These are phyloP conservation scores for Rhaphigaster nebulosa DNA, from an alignment of 2,888 invertebrate genomes.

Conservation along the genomic window DNA sequence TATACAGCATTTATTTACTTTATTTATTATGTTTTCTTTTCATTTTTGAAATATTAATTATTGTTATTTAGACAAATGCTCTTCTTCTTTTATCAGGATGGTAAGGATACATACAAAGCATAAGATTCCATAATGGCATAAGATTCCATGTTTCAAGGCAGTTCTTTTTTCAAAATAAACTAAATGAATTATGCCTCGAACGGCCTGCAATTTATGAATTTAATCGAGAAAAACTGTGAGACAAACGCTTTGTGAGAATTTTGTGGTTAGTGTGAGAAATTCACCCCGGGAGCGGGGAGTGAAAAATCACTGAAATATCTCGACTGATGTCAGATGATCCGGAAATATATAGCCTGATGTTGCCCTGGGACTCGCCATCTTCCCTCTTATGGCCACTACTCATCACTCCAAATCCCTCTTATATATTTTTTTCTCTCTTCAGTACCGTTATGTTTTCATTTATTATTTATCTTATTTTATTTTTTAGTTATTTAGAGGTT, in stretches of 20 bases:
- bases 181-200: background rate
- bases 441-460: background rate
- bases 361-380: slow-evolving; percentile 2
- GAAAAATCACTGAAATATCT: slow-evolving; percentile 35
- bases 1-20: too few relatives aligned
- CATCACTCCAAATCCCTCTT: slow-evolving; percentile 48
- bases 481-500: background rate
- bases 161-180: background rate
- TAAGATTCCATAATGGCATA: too few relatives aligned
- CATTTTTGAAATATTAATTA: too few relatives aligned
- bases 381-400: slow-evolving; percentile 39
- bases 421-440: background rate
- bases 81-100: too few relatives aligned
- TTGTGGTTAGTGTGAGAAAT: background rate
- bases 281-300: background rate
- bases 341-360: slow-evolving; percentile 34
- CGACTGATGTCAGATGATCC: slow-evolving; percentile 48
- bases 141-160: background rate
- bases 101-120: too few relatives aligned
- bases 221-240: background rate
- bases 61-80: too few relatives aligned
- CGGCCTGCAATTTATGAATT: background rate
- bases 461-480: background rate
- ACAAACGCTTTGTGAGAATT: background rate
- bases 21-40: too few relatives aligned